These are phyloP conservation scores for Chamaetylas fuelleborni DNA, from an alignment of 2,113 vertebrate species.

Conservation along the genomic window DNA sequence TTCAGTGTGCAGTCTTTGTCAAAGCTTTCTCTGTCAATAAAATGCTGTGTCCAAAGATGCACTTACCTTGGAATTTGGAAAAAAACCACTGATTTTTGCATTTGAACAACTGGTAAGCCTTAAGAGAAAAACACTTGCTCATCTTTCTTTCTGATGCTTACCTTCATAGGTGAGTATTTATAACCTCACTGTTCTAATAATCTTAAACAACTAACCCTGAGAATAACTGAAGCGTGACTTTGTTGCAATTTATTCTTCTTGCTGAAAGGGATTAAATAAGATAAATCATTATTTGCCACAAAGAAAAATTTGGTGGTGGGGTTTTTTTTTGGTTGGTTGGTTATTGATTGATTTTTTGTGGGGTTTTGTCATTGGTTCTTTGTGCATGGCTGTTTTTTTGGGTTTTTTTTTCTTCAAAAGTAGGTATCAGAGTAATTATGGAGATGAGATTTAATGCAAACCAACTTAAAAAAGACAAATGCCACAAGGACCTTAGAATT, in stretches of 20 bases:
- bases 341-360: background rate
- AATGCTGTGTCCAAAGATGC: background rate
- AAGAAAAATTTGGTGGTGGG: background rate
- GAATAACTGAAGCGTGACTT: background rate
- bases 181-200: background rate
- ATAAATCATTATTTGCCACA: slow-evolving; percentile 12
- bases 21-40: background rate
- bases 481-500: background rate
- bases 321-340: background rate
- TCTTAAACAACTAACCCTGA: background rate
- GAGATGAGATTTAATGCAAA: background rate
- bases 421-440: background rate
- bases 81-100: background rate
- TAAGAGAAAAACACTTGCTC: background rate
- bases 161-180: background rate
- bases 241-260: background rate
- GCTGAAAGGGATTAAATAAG: slow-evolving; percentile 45
- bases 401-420: background rate
- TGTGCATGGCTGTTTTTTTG: background rate
- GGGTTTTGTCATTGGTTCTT: background rate
- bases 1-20: background rate
- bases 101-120: background rate
- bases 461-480: background rate
- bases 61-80: background rate
- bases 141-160: background rate